phyloP scores from a whole-genome alignment of 2,797 vertebrate species.

The Melanotaenia boesemani region DNA sequence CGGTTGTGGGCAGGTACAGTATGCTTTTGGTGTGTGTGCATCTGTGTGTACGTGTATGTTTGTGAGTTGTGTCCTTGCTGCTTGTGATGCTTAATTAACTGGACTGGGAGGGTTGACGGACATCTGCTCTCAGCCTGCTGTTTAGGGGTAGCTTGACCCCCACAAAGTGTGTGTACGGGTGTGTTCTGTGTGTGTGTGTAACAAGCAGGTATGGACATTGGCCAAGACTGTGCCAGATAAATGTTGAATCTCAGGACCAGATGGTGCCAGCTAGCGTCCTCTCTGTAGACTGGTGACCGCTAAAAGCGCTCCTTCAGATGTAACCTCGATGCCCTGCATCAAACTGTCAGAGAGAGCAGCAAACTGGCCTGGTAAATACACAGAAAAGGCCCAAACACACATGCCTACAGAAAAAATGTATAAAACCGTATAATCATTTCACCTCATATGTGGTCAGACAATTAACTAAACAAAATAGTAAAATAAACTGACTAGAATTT shows the following conservation, averaged over 20 bases:
- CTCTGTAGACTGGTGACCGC: slow-evolving; percentile 80
- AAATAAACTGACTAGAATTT: background rate
- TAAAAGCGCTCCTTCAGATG: slow-evolving; percentile 74
- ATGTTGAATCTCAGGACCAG: slow-evolving; percentile 78
- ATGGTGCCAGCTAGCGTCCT: slow-evolving; percentile 82
- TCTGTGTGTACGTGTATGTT: slow-evolving; percentile 20
- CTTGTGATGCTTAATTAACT: slow-evolving; percentile 81
- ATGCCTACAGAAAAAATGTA: slow-evolving; percentile 19
- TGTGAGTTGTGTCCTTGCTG: slow-evolving; percentile 49
- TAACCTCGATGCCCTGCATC: slow-evolving; percentile 72
- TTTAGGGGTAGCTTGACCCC: slow-evolving; percentile 70
- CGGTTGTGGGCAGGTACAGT: slow-evolving; percentile 37
- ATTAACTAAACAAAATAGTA: background rate
- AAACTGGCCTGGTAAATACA: slow-evolving; percentile 43
- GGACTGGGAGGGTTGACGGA: slow-evolving; percentile 77
- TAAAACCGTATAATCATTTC: background rate
- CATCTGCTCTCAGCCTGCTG: slow-evolving; percentile 83
- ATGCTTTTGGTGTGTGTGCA: slow-evolving; percentile 37
- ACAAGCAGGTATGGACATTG: slow-evolving; percentile 74
- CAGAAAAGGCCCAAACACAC: slow-evolving; percentile 22
- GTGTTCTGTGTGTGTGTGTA: slow-evolving; percentile 42
- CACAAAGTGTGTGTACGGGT: slow-evolving; percentile 37
- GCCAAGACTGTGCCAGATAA: slow-evolving; percentile 78
- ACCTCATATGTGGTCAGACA: background rate
- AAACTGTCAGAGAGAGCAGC: slow-evolving; percentile 69